phyloP scores from a whole-genome alignment of 2,888 invertebrate species.

The Drosophila recens region DNA sequence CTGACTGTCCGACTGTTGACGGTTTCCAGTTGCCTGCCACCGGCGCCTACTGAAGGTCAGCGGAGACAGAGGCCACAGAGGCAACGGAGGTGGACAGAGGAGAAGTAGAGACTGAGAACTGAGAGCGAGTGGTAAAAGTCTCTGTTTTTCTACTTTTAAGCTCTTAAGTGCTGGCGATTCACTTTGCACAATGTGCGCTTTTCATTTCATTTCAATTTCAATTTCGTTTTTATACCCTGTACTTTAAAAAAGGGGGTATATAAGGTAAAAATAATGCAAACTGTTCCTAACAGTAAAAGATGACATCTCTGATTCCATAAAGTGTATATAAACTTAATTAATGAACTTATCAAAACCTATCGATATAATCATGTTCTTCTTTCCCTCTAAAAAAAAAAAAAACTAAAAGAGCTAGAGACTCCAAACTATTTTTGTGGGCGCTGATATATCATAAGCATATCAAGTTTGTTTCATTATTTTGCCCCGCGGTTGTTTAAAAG shows the following conservation, averaged over 20 bases:
- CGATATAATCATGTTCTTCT: too few species aligned
- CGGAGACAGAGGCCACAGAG: constrained; percentile 5
- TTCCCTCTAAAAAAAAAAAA: too few species aligned
- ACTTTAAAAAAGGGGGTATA: neutral
- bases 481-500: too few species aligned
- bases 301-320: neutral
- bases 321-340: too few species aligned
- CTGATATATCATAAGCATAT: neutral
- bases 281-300: too few species aligned
- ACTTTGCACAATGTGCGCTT: constrained; percentile 75
- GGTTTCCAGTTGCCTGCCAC: constrained; percentile 64
- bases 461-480: neutral
- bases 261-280: neutral
- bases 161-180: constrained; percentile 78
- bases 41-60: constrained; percentile 52
- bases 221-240: constrained; percentile 30
- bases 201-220: constrained; percentile 65
- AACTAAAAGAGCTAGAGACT: too few species aligned
- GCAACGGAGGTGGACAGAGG: too few species aligned
- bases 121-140: neutral
- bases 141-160: constrained; percentile 52
- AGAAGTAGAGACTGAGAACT: neutral
- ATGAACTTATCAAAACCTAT: too few species aligned
- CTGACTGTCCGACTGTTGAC: constrained; percentile 18
- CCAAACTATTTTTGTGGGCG: too few species aligned